Evolutionary conservation across 2,797 vertebrate genomes (phyloP), one percentile per base, ranked within the genome.

Genomic region (Chaenodraco wilsoni): DNA sequence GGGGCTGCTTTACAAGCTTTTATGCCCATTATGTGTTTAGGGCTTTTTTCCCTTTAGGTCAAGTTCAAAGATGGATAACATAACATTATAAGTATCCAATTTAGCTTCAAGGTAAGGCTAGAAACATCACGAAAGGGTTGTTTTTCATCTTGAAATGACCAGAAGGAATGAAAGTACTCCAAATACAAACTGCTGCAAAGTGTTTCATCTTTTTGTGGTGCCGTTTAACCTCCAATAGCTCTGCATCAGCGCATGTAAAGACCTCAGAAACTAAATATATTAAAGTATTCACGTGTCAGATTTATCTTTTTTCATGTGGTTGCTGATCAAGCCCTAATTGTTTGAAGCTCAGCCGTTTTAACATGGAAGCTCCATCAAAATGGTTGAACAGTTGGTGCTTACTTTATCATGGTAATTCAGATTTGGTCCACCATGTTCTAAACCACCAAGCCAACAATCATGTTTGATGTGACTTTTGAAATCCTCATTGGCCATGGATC

Each of bases 21-120:
- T 83, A 84, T 74, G 76, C 72, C 69, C 68, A 54, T 87, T 85
- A 76, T 76, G 66, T 60, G 78, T 86, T 89, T 68, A 75, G 58
- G 44, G 52, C 67, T 68, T 57, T 80, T 88, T 86, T 81, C 69
- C 82, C 75, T 65, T 3, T 51, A 74, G 81, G 71, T 81, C 40
- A 55, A 79, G 55, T 85, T 84, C 72, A 78, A 72, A 82, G 70
- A 76, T 55, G 78, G 74, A 83, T 79, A 69, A 64, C 67, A 81
- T 68, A 66, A 64, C 54, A 78, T 79, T 78, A 75, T 69, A n/a
- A 83, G 85, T 76, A 85, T 63, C 71, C 67, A 76, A 67, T 81
- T 79, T 79, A 48, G 57, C 52, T 76, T 79, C 65, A 81, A 86
- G 71, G 76, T 84, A 77, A 81, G 67, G 50, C 43, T 21, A 59